Percentiles rank a stretch among this genome's conserved stretches.
phyloP scores from a whole-genome alignment of 2,113 vertebrate genomes.

The Actenoides lindsayi region DNA sequence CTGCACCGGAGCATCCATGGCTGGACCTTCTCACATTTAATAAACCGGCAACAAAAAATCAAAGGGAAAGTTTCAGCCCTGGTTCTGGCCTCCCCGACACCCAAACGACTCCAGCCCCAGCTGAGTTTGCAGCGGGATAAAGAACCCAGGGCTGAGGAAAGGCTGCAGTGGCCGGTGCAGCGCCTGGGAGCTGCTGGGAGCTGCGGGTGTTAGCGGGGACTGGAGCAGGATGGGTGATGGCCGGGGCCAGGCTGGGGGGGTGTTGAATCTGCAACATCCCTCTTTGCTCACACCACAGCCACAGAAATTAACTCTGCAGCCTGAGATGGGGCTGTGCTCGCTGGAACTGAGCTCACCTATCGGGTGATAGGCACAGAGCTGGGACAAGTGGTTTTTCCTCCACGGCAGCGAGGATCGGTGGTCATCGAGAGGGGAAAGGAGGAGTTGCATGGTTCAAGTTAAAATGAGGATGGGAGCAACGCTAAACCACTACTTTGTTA shows the following conservation, averaged over 20 bases:
- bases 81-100: not conserved
- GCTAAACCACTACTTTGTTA: not conserved
- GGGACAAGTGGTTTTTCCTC: not conserved
- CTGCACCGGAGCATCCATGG: fast-evolving
- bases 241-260: fast-evolving
- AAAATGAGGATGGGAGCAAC: not conserved
- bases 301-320: not conserved
- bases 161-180: not conserved
- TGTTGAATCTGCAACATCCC: not conserved
- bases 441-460: not conserved
- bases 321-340: fast-evolving
- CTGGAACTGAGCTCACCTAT: not conserved
- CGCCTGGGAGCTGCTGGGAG: not conserved
- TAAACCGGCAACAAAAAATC: not conserved
- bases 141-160: not conserved
- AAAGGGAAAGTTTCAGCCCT: not conserved
- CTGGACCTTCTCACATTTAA: not conserved
- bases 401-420: fast-evolving
- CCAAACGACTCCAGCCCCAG: fast-evolving
- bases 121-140: fast-evolving
- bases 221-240: not conserved
- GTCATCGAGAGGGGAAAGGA: not conserved
- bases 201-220: not conserved
- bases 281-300: not conserved
- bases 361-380: not conserved